These are phyloP conservation scores for Rachycentron canadum DNA, from an alignment of 2,797 vertebrate genomes.

Conservation along the genomic window DNA sequence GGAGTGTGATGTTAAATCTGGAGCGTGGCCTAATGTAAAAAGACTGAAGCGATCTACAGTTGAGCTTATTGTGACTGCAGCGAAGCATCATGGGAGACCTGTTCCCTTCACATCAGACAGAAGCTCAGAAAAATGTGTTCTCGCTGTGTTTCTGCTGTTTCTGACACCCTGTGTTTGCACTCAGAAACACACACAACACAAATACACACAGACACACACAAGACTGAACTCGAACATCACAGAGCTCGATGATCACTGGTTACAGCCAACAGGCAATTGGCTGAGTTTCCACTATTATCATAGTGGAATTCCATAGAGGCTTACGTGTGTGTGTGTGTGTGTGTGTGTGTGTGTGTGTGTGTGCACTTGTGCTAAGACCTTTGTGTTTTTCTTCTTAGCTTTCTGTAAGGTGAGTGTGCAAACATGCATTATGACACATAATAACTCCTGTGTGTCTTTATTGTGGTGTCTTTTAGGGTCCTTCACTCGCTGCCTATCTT, in stretches of 20 bases:
- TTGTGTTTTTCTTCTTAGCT: too few species aligned
- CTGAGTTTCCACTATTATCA: slow-evolving; percentile 64
- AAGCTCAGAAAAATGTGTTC: slow-evolving; percentile 36
- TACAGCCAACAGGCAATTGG: slow-evolving; percentile 36
- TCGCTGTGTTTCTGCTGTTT: neutral
- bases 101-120: slow-evolving; percentile 17
- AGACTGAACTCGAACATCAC: slow-evolving; percentile 53
- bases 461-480: too few species aligned
- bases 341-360: slow-evolving; percentile 17
- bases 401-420: too few species aligned
- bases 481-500: too few species aligned
- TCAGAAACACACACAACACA: slow-evolving; percentile 37
- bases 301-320: slow-evolving; percentile 64
- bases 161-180: slow-evolving; percentile 51
- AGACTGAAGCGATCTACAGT: neutral
- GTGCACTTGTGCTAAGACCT: too few species aligned
- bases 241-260: slow-evolving; percentile 44
- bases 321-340: slow-evolving; percentile 33
- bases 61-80: slow-evolving; percentile 29
- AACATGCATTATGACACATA: too few species aligned
- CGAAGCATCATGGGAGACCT: slow-evolving; percentile 39
- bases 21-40: neutral
- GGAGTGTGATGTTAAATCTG: slow-evolving; percentile 14
- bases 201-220: slow-evolving; percentile 44
- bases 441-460: too few species aligned